phyloP scores from a whole-genome alignment of 2,113 vertebrate species.

The Panurus biarmicus region DNA sequence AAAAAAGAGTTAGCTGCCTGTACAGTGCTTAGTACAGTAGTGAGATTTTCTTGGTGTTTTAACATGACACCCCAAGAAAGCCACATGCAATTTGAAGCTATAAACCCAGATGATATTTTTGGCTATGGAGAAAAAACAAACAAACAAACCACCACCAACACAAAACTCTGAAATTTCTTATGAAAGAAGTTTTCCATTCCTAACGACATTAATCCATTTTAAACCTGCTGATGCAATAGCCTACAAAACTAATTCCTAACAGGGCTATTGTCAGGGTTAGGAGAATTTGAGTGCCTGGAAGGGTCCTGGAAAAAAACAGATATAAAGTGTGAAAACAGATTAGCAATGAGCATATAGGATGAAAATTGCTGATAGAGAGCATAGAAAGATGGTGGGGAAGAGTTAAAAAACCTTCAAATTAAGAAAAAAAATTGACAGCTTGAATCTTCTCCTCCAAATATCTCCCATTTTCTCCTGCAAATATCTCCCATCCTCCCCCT shows the following conservation, averaged over 20 bases:
- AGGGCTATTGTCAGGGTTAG: background rate
- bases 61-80: background rate
- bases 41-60: background rate
- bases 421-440: background rate
- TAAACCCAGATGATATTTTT: background rate
- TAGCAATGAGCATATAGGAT: background rate
- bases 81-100: background rate
- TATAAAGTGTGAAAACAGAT: background rate
- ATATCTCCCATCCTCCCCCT: background rate
- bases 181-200: background rate
- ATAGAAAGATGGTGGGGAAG: background rate
- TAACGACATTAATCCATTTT: background rate
- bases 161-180: background rate
- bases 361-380: background rate
- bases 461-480: background rate
- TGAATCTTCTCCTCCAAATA: background rate
- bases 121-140: background rate
- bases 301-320: background rate
- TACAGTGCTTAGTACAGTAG: background rate
- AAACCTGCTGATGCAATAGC: background rate
- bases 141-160: too few relatives aligned
- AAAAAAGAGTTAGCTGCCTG: background rate
- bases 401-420: conserved; percentile 1
- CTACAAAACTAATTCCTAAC: background rate
- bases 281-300: background rate